Evolutionary conservation across 2,797 vertebrate species (phyloP), one percentile per base, ranked within the genome.

Genomic region (Microchirus variegatus): DNA sequence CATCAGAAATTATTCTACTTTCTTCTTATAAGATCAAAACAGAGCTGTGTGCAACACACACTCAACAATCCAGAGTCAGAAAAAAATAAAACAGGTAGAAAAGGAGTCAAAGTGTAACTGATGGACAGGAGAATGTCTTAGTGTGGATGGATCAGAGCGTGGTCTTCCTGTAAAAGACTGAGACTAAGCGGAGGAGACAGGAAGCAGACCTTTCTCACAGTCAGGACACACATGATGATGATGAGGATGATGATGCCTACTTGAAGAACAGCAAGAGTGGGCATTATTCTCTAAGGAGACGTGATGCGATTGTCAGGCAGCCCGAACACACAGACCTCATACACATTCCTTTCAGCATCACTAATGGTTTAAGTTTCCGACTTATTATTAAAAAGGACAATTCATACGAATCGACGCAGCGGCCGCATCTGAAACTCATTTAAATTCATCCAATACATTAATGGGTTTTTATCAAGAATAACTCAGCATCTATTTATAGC

Each of bases 261-360:
- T 46, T 56, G 48, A 59, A 19, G 11, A 65, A 80, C 58, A 68
- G 57, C 61, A 58, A 15, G 40, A 65, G 59, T 36, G 73, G 74
- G 65, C 61, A 59, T 65, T 54, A 73, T 51, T 73, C 57, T 40
- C 47, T 22, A 71, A 40, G 75, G 50, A 77, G 67, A 81, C 78
- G 81, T 76, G 71, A 72, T 75, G 79, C 75, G 76, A 88, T 86
- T 81, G 82, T 88, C 84, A 78, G 83, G 83, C 81, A 75, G 81
- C 76, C 83, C 69, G 72, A 71, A 78, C 48, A 54, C 57, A 75
- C 72, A 79, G 73, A 87, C 81, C 85, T 88, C 76, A 71, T 78
- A 81, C 78, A 88, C 59, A 78, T 84, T 85, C 78, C 81, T 72
- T 62, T 31, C 76, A 77, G 62, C 48, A 71, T 76, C 60, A 76